Percentiles rank a stretch among this genome's conserved stretches.
These are phyloP conservation scores for Vanessa atalanta DNA, from an alignment of 1,140 invertebrate species.

Conservation along the genomic window DNA sequence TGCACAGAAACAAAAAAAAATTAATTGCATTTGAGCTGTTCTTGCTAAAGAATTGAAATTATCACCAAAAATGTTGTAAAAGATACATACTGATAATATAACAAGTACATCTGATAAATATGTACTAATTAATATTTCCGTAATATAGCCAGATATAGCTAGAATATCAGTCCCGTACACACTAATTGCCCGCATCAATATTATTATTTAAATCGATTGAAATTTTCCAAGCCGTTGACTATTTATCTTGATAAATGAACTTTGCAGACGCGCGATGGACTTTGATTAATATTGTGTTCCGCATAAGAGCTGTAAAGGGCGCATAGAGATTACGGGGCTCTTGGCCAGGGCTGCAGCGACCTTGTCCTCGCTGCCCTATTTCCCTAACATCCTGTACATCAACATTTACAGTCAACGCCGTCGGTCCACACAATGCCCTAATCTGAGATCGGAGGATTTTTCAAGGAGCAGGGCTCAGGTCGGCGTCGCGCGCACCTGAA, in stretches of 20 bases:
- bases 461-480: slow-evolving; percentile 68
- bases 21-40: background rate
- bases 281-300: slow-evolving; percentile 44
- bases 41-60: background rate
- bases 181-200: background rate
- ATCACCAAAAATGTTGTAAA: too few relatives aligned
- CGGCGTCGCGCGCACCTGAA: slow-evolving; percentile 64
- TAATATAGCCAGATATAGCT: too few relatives aligned
- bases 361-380: slow-evolving; percentile 63
- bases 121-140: too few relatives aligned
- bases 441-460: slow-evolving; percentile 52
- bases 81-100: too few relatives aligned
- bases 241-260: slow-evolving; percentile 39
- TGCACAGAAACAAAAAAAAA: background rate
- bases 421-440: slow-evolving; percentile 38
- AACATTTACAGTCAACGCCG: slow-evolving; percentile 34
- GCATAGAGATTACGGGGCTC: slow-evolving; percentile 28
- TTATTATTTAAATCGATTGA: background rate
- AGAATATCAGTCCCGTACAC: too few relatives aligned
- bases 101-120: too few relatives aligned
- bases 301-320: slow-evolving; percentile 47
- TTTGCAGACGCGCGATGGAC: slow-evolving; percentile 29
- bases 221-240: background rate
- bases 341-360: slow-evolving; percentile 55
- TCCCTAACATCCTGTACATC: slow-evolving; percentile 39